Conservation (phyloP, 2,113 vertebrate species). For the Mastomys coucha region DNA sequence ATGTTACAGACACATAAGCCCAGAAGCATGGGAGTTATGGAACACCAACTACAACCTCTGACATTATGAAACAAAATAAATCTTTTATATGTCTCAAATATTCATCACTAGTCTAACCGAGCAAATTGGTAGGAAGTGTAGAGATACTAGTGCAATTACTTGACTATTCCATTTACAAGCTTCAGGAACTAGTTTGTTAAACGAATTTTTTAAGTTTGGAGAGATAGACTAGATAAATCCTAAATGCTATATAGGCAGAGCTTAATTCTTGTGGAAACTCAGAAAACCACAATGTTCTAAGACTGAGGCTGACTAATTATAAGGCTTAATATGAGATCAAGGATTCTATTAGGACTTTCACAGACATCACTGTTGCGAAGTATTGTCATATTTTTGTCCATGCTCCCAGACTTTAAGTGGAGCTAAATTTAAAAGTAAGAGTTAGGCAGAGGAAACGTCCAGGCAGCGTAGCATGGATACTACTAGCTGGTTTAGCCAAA, state of each 20-base stretch:
- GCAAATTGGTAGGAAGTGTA: not conserved
- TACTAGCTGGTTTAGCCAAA: not conserved
- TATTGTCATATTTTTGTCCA: not conserved
- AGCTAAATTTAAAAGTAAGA: not conserved
- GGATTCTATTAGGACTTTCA: not conserved
- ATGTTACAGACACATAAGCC: not conserved
- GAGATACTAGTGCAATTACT: not conserved
- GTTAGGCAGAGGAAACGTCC: not conserved
- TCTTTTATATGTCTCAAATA: not conserved
- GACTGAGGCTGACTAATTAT: not conserved
- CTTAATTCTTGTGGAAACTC: not conserved
- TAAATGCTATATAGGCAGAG: not conserved
- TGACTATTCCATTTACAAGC: not conserved
- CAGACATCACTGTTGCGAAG: not conserved
- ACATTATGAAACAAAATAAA: not conserved
- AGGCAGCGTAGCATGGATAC: not conserved
- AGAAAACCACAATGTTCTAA: not conserved
- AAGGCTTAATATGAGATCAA: not conserved
- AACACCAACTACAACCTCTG: not conserved
- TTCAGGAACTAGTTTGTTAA: not conserved
- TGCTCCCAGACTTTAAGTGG: not conserved
- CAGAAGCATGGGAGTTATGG: not conserved
- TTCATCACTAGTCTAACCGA: not conserved
- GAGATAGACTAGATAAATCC: not conserved
- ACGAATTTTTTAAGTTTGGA: not conserved